These are phyloP conservation scores for Macrosoma leucophasiata DNA, from an alignment of 2,888 invertebrate species.

Conservation along the genomic window DNA sequence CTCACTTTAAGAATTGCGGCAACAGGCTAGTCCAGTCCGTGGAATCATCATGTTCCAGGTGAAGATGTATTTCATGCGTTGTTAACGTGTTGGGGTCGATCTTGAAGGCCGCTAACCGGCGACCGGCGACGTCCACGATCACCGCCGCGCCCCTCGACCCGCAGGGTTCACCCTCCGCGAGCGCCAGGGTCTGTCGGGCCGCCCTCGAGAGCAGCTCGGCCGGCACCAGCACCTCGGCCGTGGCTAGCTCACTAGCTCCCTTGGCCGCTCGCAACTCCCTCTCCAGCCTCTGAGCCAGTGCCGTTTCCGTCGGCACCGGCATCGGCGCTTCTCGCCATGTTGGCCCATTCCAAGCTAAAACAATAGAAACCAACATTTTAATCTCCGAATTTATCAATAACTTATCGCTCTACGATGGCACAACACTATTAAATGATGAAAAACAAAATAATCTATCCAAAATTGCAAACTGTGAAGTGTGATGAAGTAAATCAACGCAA, in stretches of 20 bases:
- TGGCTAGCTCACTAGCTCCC: slow-evolving; percentile 83
- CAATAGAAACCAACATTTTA: slow-evolving; percentile 41
- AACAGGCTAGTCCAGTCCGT: slow-evolving; percentile 91
- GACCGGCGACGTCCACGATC: slow-evolving; percentile 87
- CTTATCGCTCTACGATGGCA: too few species aligned
- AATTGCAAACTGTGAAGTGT: too few species aligned
- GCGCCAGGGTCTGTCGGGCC: slow-evolving; percentile 84
- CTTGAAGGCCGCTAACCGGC: slow-evolving; percentile 87
- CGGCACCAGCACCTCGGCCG: slow-evolving; percentile 90
- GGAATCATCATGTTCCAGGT: slow-evolving; percentile 89
- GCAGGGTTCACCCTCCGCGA: slow-evolving; percentile 93
- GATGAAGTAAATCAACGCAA: slow-evolving; percentile 30
- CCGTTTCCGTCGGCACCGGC: slow-evolving; percentile 77
- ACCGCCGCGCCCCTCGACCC: slow-evolving; percentile 92
- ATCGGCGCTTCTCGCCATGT: slow-evolving; percentile 65
- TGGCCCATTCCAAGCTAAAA: slow-evolving; percentile 64
- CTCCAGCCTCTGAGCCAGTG: slow-evolving; percentile 85
- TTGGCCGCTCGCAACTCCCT: slow-evolving; percentile 87
- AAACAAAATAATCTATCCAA: too few species aligned
- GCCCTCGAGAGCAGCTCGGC: slow-evolving; percentile 87
- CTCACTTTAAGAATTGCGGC: slow-evolving; percentile 94
- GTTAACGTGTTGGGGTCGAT: slow-evolving; percentile 91
- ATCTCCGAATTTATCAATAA: too few species aligned
- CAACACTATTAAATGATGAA: too few species aligned
- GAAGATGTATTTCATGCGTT: slow-evolving; percentile 93